Percentiles rank a stretch among this genome's conserved stretches.
Conservation (phyloP, 1,140 invertebrate species). For the Drosophila kurseongensis region DNA sequence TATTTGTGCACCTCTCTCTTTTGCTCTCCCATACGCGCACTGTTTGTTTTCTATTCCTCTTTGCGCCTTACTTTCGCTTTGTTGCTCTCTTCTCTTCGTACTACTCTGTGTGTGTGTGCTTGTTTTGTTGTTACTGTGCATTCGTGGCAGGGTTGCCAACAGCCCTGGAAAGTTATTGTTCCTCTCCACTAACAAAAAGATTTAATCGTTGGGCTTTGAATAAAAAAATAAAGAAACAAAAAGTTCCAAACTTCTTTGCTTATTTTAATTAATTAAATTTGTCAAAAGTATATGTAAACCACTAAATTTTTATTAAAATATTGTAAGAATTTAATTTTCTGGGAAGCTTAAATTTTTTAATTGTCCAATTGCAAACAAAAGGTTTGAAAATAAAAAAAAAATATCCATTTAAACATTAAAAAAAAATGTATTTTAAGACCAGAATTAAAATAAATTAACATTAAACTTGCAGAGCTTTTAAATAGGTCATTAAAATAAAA, state of each 20-base stretch:
- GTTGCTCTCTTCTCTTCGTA: slow-evolving; percentile 30
- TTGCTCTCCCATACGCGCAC: slow-evolving; percentile 67
- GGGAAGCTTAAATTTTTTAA: background rate
- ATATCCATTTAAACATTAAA: background rate
- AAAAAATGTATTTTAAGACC: too few relatives aligned
- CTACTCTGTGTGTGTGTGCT: slow-evolving; percentile 32
- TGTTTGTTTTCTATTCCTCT: slow-evolving; percentile 68
- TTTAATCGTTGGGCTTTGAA: background rate
- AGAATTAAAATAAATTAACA: too few relatives aligned
- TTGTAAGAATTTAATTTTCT: background rate
- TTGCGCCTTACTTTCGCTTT: slow-evolving; percentile 55
- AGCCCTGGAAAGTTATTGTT: background rate
- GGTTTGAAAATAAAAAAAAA: background rate
- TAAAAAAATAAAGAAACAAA: background rate
- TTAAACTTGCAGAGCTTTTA: too few relatives aligned
- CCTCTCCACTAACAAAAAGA: background rate
- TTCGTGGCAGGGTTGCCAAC: slow-evolving; percentile 62
- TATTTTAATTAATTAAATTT: too few relatives aligned
- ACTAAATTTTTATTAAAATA: too few relatives aligned
- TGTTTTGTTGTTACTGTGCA: slow-evolving; percentile 72
- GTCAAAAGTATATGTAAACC: too few relatives aligned
- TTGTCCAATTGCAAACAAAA: background rate
- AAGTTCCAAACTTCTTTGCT: too few relatives aligned
- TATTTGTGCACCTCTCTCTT: slow-evolving; percentile 62
- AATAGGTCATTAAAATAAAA: too few relatives aligned